Evolutionary conservation across 2,797 vertebrate genomes (phyloP).

Genomic region (Aplochiton taeniatus): DNA sequence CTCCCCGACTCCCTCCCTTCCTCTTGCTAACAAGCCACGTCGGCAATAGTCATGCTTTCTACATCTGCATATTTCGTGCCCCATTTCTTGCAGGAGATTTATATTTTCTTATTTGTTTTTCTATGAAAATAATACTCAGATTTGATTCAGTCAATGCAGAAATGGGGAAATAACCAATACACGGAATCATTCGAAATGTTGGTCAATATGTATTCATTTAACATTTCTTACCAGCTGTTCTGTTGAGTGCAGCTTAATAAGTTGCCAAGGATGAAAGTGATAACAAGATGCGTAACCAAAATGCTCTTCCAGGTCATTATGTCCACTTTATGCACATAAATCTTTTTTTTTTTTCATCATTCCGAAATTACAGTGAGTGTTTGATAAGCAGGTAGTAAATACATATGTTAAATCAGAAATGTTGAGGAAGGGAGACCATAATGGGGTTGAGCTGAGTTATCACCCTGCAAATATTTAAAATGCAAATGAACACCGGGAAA

Average conservation of each 20-base stretch:
- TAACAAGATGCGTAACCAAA: slow-evolving; percentile 44
- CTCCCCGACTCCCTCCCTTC: slow-evolving; percentile 24
- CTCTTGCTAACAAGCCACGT: slow-evolving; percentile 51
- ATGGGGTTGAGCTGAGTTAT: slow-evolving; percentile 56
- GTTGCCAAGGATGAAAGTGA: slow-evolving; percentile 48
- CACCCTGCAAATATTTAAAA: slow-evolving; percentile 47
- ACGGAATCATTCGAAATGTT: not conserved
- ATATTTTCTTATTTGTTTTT: slow-evolving; percentile 23
- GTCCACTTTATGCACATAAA: slow-evolving; percentile 17
- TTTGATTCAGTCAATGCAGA: slow-evolving; percentile 36
- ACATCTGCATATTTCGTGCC: slow-evolving; percentile 55
- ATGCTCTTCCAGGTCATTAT: slow-evolving; percentile 40
- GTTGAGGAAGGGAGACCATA: slow-evolving; percentile 14
- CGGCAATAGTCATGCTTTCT: slow-evolving; percentile 47
- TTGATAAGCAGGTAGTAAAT: slow-evolving; percentile 42
- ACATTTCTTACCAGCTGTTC: slow-evolving; percentile 41
- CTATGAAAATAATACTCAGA: slow-evolving; percentile 20
- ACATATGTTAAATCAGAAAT: slow-evolving; percentile 46
- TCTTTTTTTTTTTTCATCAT: slow-evolving; percentile 25
- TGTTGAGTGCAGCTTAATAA: slow-evolving; percentile 45
- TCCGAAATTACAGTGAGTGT: slow-evolving; percentile 17
- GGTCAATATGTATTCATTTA: slow-evolving; percentile 28
- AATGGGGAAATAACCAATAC: slow-evolving; percentile 14
- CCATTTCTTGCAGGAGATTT: slow-evolving; percentile 22
- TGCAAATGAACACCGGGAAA: slow-evolving; percentile 24